phyloP scores from a whole-genome alignment of 2,113 vertebrate species.

The Ammodytes marinus region DNA sequence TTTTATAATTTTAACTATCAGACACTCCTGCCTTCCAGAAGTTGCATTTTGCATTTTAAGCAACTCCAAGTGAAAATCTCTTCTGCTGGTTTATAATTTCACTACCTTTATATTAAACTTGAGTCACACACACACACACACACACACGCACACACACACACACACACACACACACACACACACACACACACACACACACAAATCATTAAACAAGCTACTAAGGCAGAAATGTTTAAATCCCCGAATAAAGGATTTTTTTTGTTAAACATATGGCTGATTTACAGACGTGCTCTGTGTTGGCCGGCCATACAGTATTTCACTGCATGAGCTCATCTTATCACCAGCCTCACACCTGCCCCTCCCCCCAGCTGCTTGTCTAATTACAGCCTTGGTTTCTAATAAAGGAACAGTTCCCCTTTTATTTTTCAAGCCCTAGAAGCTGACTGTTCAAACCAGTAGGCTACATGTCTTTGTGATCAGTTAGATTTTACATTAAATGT shows the following conservation, averaged over 20 bases:
- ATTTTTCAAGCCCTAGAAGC: background rate
- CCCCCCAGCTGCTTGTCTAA: slow-evolving; percentile 67
- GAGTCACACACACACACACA: background rate
- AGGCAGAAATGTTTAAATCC: background rate
- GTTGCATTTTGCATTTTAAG: background rate
- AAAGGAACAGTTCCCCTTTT: slow-evolving; percentile 72
- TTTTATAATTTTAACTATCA: background rate
- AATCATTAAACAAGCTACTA: too few species aligned
- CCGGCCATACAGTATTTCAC: background rate
- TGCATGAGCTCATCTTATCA: slow-evolving; percentile 48
- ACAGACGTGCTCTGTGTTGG: background rate
- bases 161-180: too few species aligned
- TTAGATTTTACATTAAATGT: background rate
- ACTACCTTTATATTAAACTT: background rate
- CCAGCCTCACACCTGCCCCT: slow-evolving; percentile 42
- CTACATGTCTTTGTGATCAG: background rate
- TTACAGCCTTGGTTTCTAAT: slow-evolving; percentile 68
- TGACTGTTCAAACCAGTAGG: slow-evolving; percentile 3
- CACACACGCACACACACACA: too few species aligned
- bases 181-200: too few species aligned
- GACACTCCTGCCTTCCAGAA: background rate
- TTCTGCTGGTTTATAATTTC: background rate
- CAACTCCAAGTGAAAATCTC: background rate
- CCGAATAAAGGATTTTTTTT: background rate
- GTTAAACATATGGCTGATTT: background rate